These are phyloP conservation scores for Gopherus flavomarginatus DNA, from an alignment of 2,113 vertebrate genomes.

Conservation along the genomic window DNA sequence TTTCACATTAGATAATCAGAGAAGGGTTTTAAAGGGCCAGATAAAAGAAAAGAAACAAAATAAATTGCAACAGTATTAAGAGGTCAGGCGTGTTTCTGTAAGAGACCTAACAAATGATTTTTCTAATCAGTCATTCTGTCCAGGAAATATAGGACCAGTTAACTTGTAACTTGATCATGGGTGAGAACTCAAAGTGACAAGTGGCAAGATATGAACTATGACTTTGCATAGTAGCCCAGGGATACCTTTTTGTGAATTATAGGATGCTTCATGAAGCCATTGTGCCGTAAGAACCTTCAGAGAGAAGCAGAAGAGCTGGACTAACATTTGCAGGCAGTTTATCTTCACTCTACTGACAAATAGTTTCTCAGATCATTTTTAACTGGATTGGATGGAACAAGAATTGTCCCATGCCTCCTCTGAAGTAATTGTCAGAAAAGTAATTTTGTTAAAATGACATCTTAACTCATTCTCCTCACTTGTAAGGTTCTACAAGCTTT, in stretches of 20 bases:
- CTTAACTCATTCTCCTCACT: background rate
- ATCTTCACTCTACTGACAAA: background rate
- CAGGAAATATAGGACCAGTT: background rate
- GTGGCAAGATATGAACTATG: constrained; percentile 3
- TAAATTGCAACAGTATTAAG: background rate
- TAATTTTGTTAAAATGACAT: background rate
- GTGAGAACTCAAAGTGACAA: background rate
- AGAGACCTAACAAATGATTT: background rate
- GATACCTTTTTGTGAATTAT: too few species aligned
- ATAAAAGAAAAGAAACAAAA: background rate
- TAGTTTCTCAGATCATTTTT: background rate
- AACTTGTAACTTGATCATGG: background rate
- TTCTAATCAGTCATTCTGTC: background rate
- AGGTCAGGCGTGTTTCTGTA: background rate
- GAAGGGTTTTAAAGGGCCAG: background rate
- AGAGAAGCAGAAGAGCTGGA: background rate
- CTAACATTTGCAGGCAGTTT: background rate
- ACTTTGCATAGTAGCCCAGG: background rate
- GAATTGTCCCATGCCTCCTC: background rate
- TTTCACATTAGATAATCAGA: background rate
- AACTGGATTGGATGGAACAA: background rate
- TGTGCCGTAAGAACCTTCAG: background rate
- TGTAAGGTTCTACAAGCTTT: background rate
- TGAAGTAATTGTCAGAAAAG: background rate
- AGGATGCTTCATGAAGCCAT: too few species aligned